phyloP scores from a whole-genome alignment of 2,797 vertebrate genomes.

The Spinus olivaceus region DNA sequence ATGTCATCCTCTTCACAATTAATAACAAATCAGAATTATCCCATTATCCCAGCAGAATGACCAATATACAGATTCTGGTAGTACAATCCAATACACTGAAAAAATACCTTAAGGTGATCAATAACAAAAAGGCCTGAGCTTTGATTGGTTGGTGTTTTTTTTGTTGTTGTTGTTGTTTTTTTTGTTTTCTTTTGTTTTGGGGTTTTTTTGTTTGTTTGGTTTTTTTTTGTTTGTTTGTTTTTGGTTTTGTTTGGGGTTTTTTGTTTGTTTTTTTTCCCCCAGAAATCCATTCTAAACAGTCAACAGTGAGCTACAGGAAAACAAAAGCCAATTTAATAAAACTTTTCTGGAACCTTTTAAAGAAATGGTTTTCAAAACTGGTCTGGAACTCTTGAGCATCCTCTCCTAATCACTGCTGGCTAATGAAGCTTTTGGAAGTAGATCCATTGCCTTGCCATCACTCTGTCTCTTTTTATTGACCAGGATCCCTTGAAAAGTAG shows the following conservation, averaged over 20 bases:
- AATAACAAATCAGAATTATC: background rate
- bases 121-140: background rate
- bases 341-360: background rate
- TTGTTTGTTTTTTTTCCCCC: background rate
- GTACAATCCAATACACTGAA: background rate
- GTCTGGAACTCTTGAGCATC: background rate
- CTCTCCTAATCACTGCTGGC: background rate
- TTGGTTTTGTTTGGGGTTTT: too few relatives aligned
- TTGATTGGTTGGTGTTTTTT: background rate
- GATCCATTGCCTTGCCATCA: background rate
- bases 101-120: background rate
- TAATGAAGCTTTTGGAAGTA: background rate
- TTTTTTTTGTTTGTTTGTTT: background rate
- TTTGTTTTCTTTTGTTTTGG: too few relatives aligned
- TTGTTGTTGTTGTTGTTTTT: rapidly evolving
- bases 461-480: background rate
- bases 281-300: background rate
- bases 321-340: background rate
- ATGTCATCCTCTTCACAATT: background rate
- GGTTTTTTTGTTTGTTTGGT: background rate
- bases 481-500: background rate
- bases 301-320: background rate
- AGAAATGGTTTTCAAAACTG: background rate
- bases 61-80: background rate
- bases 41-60: background rate